Base-by-base conservation (phyloP, 2,113 vertebrate species). In the Struthio camelus region DNA sequence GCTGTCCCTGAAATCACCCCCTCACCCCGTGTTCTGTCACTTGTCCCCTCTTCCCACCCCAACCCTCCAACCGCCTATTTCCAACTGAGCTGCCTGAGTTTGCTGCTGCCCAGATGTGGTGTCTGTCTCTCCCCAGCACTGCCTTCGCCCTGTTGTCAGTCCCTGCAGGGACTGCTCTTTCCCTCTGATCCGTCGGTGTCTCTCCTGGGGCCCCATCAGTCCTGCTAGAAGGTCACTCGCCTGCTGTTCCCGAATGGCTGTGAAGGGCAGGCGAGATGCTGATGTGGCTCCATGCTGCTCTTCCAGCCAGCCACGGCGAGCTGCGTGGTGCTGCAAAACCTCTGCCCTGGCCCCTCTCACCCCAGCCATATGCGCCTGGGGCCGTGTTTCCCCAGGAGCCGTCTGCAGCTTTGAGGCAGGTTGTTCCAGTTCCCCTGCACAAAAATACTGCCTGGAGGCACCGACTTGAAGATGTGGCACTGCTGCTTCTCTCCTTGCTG, bases 291-390 rank as follows among this genome's bases (percentile, higher is more conserved):
- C 34, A 8, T 23, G 59, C 34, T 8, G 61, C 61, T 24, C n/a
- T 58, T 32, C 54, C 54, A 58, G 54, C 54, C 32, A 28, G 9
- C 28, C 54, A 11, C 19, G 8, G 22, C 7, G 22, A 38, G 34
- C n/a, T 11, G 22, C 5, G 14, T 14, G 9, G 16, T 38, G 42
- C 27, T 27, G 38, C 17, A 10, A 34, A 23, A 32, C 34, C 20
- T 94, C 96, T 94, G 96, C 93, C 90, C 91, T 90, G 87, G 24
- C 44, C 20, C 69, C 92, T 86, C 95, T 85, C 83, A 87, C 91
- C 71, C 53, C 28, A 16, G 54, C 54, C 28, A 6, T 14, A 11
- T 12, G 27, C 10, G 27, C 53, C 53, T 28, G 27, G 53, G 28
- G 28, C 54, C 6, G 28, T 28, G 7, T 16, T 56, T 56, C 54